Conservation (phyloP, 1,140 invertebrate species). For the Polypedilum pembai region DNA sequence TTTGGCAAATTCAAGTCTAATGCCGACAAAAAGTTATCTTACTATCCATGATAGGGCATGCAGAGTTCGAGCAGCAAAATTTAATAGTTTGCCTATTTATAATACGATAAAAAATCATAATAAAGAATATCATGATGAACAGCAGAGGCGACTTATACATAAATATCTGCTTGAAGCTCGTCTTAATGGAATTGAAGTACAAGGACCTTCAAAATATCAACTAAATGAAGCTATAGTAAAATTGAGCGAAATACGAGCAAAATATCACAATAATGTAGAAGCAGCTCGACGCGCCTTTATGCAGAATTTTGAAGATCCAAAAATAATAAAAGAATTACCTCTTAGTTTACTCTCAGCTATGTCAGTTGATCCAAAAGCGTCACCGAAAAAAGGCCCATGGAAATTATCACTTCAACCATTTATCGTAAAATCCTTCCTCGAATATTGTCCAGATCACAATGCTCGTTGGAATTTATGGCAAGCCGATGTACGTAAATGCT, state of each 20-base stretch:
- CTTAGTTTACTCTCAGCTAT: slow-evolving; percentile 58
- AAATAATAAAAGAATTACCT: slow-evolving; percentile 65
- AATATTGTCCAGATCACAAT: slow-evolving; percentile 71
- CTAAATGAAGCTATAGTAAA: slow-evolving; percentile 46
- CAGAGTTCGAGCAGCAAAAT: slow-evolving; percentile 57
- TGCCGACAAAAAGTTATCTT: slow-evolving; percentile 67
- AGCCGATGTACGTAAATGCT: slow-evolving; percentile 62
- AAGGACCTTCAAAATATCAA: slow-evolving; percentile 40
- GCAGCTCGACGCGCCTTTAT: slow-evolving; percentile 54
- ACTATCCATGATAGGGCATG: slow-evolving; percentile 64
- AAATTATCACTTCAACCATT: slow-evolving; percentile 63
- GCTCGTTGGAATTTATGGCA: slow-evolving; percentile 78
- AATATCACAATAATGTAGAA: slow-evolving; percentile 58
- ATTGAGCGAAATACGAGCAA: slow-evolving; percentile 48
- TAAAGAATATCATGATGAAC: slow-evolving; percentile 46
- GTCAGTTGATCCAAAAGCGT: slow-evolving; percentile 52
- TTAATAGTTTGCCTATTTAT: slow-evolving; percentile 58
- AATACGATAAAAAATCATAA: slow-evolving; percentile 55
- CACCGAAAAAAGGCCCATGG: slow-evolving; percentile 64
- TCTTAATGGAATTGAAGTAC: slow-evolving; percentile 64
- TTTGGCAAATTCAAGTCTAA: slow-evolving; percentile 68
- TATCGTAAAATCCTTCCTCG: slow-evolving; percentile 63
- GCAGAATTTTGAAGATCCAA: slow-evolving; percentile 57
- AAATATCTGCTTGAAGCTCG: slow-evolving; percentile 75
- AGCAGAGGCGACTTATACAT: slow-evolving; percentile 61